phyloP scores from a whole-genome alignment of 2,113 vertebrate species.

The Colius striatus region DNA sequence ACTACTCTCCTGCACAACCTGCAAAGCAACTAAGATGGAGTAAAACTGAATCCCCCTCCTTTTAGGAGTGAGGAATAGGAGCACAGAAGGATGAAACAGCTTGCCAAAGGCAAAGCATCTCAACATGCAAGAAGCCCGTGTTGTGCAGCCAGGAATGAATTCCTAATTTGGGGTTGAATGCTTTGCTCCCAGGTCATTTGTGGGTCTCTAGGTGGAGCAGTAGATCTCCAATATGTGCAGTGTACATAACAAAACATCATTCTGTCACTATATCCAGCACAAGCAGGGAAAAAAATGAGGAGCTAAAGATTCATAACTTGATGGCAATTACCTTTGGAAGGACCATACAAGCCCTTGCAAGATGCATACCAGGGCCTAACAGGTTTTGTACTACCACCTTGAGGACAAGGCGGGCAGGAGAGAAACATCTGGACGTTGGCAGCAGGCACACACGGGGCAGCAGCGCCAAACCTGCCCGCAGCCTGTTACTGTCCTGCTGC shows the following conservation, averaged over 20 bases:
- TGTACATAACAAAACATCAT: background rate
- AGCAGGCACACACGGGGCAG: rapidly evolving
- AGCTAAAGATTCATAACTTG: background rate
- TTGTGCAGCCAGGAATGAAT: rapidly evolving
- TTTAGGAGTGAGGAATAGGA: rapidly evolving
- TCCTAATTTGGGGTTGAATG: background rate
- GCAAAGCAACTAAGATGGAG: background rate
- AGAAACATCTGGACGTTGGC: rapidly evolving
- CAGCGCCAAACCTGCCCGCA: background rate
- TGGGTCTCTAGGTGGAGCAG: background rate
- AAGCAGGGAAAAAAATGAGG: rapidly evolving
- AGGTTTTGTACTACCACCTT: background rate
- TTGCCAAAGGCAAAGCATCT: background rate
- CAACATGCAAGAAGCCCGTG: background rate
- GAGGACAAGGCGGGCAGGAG: background rate
- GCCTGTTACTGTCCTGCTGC: background rate
- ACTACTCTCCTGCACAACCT: background rate
- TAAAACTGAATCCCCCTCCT: background rate
- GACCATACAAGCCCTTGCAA: background rate
- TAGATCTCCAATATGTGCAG: background rate
- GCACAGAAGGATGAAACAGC: background rate
- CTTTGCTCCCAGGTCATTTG: background rate
- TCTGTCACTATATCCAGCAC: rapidly evolving
- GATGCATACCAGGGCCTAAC: rapidly evolving
- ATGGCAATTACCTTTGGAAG: background rate